These are phyloP conservation scores for Cromileptes altivelis DNA, from an alignment of 2,113 vertebrate species.

Conservation along the genomic window DNA sequence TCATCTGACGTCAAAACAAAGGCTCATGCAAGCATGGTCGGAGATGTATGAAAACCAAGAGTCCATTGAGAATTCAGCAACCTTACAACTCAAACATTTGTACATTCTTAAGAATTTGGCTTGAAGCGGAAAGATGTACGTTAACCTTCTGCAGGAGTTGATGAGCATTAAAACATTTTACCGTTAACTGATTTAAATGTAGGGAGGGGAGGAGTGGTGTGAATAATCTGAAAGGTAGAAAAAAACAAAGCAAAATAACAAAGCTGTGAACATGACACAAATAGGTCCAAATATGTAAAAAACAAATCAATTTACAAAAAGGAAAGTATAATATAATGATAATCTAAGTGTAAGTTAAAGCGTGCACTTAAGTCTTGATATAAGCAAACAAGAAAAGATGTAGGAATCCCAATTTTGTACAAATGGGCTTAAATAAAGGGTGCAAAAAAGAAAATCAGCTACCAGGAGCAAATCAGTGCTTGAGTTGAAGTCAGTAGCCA, in stretches of 20 bases:
- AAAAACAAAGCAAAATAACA: background rate
- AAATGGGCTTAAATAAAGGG: slow-evolving; percentile 49
- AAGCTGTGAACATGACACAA: slow-evolving; percentile 10
- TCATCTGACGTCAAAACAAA: slow-evolving; percentile 36
- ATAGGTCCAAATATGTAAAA: slow-evolving; percentile 16
- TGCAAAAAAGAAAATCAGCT: slow-evolving; percentile 35
- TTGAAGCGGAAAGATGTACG: slow-evolving; percentile 32
- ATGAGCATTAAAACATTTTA: background rate
- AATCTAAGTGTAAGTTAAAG: background rate
- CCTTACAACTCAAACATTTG: slow-evolving; percentile 8
- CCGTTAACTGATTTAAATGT: background rate
- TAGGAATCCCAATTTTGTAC: slow-evolving; percentile 5
- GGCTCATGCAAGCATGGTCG: slow-evolving; percentile 46
- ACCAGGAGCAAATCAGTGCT: slow-evolving; percentile 28
- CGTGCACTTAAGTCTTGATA: background rate
- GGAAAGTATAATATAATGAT: slow-evolving; percentile 18
- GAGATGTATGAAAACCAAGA: slow-evolving; percentile 6
- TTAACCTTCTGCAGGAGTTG: slow-evolving; percentile 1
- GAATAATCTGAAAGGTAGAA: background rate
- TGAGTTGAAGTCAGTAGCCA: slow-evolving; percentile 32
- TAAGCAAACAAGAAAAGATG: background rate
- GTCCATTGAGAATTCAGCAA: background rate
- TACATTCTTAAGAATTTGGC: slow-evolving; percentile 55
- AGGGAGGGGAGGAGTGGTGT: background rate
- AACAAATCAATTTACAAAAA: background rate